Evolutionary conservation across 2,888 invertebrate genomes (phyloP).

Genomic region (Aradus depressus): DNA sequence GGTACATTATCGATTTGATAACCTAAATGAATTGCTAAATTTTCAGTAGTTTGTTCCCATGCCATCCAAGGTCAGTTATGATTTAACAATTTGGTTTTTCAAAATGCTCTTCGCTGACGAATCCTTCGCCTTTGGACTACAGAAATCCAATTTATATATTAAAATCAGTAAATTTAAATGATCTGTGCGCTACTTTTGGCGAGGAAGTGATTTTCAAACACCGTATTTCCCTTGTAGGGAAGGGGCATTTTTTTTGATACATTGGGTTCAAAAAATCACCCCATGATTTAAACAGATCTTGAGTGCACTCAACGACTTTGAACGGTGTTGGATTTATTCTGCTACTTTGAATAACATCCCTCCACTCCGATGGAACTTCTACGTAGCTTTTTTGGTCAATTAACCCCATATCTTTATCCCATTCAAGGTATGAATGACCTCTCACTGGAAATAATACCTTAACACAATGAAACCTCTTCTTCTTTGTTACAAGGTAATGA

Average conservation of each 20-base stretch:
- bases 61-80: too few species aligned
- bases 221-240: neutral
- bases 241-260: neutral
- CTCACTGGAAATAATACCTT: conserved; percentile 15
- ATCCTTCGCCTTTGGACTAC: too few species aligned
- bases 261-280: neutral
- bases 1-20: too few species aligned
- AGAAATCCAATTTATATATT: too few species aligned
- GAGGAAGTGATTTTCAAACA: neutral
- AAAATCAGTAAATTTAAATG: too few species aligned
- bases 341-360: conserved; percentile 27
- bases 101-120: too few species aligned
- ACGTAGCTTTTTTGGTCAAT: conserved; percentile 10
- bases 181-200: too few species aligned
- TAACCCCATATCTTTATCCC: conserved; percentile 16
- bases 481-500: conserved; percentile 10
- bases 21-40: too few species aligned
- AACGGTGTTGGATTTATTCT: conserved; percentile 30
- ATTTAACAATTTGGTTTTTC: too few species aligned
- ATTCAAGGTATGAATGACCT: conserved; percentile 17
- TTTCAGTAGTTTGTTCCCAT: too few species aligned
- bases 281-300: neutral
- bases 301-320: conserved; percentile 24
- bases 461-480: conserved; percentile 7
- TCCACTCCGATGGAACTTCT: conserved; percentile 21